These are phyloP conservation scores for Dryococelus australis DNA, from an alignment of 2,888 invertebrate genomes.

Conservation along the genomic window DNA sequence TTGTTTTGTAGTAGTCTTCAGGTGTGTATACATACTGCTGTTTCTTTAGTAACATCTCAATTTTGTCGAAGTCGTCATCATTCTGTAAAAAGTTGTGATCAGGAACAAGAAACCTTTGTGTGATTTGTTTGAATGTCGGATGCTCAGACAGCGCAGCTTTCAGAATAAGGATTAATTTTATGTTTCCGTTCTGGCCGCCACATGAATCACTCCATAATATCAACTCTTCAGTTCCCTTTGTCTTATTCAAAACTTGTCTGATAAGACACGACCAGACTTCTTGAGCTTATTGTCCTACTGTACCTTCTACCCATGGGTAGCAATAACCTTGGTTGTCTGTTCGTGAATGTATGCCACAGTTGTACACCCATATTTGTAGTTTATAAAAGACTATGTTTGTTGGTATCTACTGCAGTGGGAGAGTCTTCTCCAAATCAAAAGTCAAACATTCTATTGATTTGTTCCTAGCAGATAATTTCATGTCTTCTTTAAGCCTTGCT, in stretches of 20 bases:
- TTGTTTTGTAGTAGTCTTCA: slow-evolving; percentile 5
- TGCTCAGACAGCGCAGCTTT: slow-evolving; percentile 5
- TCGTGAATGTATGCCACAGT: slow-evolving; percentile 48
- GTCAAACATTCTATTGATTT: slow-evolving; percentile 39
- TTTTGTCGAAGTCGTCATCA: background rate
- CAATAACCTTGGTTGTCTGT: slow-evolving; percentile 46
- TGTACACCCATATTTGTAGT: slow-evolving; percentile 46
- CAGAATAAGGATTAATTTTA: background rate
- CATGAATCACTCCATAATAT: slow-evolving; percentile 44
- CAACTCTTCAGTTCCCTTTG: slow-evolving; percentile 37
- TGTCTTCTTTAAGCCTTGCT: slow-evolving; percentile 39
- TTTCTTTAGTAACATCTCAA: slow-evolving; percentile 23
- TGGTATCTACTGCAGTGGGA: slow-evolving; percentile 49
- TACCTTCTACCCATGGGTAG: slow-evolving; percentile 50
- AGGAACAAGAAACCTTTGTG: background rate
- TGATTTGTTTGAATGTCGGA: slow-evolving; percentile 8
- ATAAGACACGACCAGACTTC: slow-evolving; percentile 49
- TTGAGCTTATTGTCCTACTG: slow-evolving; percentile 50
- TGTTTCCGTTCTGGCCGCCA: no score
- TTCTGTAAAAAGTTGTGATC: slow-evolving; percentile 10
- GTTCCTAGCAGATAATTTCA: slow-evolving; percentile 33
- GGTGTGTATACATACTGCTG: slow-evolving; percentile 20
- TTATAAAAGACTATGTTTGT: slow-evolving; percentile 49
- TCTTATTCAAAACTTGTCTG: slow-evolving; percentile 44
- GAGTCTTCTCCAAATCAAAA: slow-evolving; percentile 50